Evolutionary conservation across 1,140 invertebrate genomes (phyloP).

Genomic region (Ridgeia piscesae): DNA sequence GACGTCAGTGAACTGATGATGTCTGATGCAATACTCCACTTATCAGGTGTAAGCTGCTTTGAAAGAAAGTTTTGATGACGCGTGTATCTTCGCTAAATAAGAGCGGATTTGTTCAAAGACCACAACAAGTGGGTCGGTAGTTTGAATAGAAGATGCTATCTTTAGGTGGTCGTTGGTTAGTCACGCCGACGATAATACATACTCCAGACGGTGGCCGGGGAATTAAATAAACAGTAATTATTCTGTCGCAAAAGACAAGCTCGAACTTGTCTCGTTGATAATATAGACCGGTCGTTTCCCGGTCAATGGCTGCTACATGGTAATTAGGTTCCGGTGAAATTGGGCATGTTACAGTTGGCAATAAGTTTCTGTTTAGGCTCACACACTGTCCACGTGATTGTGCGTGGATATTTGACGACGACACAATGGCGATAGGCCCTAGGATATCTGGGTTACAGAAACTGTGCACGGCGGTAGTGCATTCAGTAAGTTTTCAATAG

Average conservation of each 20-base stretch:
- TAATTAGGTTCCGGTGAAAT: background rate
- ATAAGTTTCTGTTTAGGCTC: background rate
- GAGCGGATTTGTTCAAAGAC: background rate
- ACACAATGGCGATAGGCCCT: background rate
- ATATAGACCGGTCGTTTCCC: background rate
- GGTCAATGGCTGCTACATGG: background rate
- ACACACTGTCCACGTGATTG: background rate
- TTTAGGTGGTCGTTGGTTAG: background rate
- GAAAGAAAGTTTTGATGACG: background rate
- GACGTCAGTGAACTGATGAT: background rate
- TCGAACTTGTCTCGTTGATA: background rate
- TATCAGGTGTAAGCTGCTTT: background rate
- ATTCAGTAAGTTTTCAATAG: background rate
- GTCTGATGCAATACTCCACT: no score
- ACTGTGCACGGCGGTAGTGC: background rate
- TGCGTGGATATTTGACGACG: background rate
- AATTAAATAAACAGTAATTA: background rate
- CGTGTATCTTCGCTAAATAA: background rate
- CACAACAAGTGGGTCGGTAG: background rate
- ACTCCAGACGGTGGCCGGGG: background rate
- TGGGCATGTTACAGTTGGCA: background rate
- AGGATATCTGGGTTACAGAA: background rate
- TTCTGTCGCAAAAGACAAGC: background rate
- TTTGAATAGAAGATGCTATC: background rate
- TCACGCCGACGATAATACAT: background rate